Evolutionary conservation across 2,113 vertebrate species (phyloP).

Genomic region (Taxidea taxus): DNA sequence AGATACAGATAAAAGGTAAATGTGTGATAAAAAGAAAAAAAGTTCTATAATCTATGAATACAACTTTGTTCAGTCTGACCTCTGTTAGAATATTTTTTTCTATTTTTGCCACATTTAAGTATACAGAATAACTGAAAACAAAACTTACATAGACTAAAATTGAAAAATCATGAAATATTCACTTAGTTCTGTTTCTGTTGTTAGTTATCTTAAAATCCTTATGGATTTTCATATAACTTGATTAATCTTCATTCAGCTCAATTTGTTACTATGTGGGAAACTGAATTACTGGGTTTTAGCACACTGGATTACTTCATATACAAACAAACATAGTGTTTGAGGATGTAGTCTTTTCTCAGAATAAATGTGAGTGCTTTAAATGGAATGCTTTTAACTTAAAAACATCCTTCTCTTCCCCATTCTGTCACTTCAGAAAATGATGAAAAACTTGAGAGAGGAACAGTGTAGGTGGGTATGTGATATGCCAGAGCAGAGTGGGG

Average conservation of each 20-base stretch:
- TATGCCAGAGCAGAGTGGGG: background rate
- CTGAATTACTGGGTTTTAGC: background rate
- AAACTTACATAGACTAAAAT: background rate
- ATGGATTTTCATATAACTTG: background rate
- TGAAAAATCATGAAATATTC: background rate
- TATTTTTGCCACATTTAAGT: background rate
- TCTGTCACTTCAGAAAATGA: background rate
- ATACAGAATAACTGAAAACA: background rate
- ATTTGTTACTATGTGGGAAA: background rate
- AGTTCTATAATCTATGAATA: background rate
- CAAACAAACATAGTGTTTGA: background rate
- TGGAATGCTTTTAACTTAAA: background rate
- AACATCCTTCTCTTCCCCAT: background rate
- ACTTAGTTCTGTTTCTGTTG: background rate
- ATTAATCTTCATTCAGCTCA: background rate
- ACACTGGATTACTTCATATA: background rate
- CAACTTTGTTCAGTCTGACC: background rate
- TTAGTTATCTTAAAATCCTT: background rate
- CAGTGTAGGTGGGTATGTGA: fast-evolving
- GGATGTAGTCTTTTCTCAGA: background rate
- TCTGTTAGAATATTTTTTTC: background rate
- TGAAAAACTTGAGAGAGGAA: background rate
- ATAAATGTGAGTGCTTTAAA: background rate
- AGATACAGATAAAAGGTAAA: background rate
- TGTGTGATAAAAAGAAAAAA: background rate